A percentile compares a stretch with the other conserved stretches of the same genome.
phyloP scores from a whole-genome alignment of 2,888 invertebrate genomes.

The Drosophila peninsularis region DNA sequence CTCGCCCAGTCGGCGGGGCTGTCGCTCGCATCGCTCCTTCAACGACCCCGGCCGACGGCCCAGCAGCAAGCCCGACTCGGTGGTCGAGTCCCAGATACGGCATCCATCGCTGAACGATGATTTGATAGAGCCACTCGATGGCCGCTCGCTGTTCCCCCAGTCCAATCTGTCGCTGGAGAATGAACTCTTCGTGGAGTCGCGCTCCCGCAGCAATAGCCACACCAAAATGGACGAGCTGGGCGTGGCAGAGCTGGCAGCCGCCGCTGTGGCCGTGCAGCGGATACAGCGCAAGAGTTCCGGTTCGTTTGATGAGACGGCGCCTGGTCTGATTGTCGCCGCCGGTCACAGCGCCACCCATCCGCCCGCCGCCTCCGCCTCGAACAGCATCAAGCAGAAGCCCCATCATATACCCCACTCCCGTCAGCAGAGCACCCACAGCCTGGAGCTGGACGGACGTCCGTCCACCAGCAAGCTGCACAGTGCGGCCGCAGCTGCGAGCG shows the following conservation, averaged over 20 bases:
- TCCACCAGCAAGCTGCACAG: slow-evolving; percentile 82
- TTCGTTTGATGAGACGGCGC: slow-evolving; percentile 81
- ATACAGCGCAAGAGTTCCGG: slow-evolving; percentile 77
- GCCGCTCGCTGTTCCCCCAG: slow-evolving; percentile 75
- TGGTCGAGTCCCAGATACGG: slow-evolving; percentile 82
- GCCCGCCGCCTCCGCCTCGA: slow-evolving; percentile 68
- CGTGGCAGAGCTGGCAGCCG: slow-evolving; percentile 70
- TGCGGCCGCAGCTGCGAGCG: slow-evolving; percentile 81
- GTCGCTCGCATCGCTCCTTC: slow-evolving; percentile 84
- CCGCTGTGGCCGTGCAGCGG: slow-evolving; percentile 66
- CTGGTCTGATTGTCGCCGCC: slow-evolving; percentile 42
- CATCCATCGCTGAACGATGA: slow-evolving; percentile 85
- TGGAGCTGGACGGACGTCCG: slow-evolving; percentile 83
- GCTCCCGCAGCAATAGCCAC: slow-evolving; percentile 84
- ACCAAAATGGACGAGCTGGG: slow-evolving; percentile 84
- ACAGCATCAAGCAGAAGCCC: slow-evolving; percentile 81
- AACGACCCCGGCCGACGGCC: slow-evolving; percentile 83
- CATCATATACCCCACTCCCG: slow-evolving; percentile 76
- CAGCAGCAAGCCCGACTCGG: slow-evolving; percentile 81
- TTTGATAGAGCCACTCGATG: slow-evolving; percentile 78
- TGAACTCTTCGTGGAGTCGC: slow-evolving; percentile 83
- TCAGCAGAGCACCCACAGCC: slow-evolving; percentile 84
- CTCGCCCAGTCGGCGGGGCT: slow-evolving; percentile 84
- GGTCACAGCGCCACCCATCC: slow-evolving; percentile 74
- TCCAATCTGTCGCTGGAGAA: slow-evolving; percentile 84